These are phyloP conservation scores for Bedellia somnulentella DNA, from an alignment of 2,888 invertebrate genomes.

Conservation along the genomic window DNA sequence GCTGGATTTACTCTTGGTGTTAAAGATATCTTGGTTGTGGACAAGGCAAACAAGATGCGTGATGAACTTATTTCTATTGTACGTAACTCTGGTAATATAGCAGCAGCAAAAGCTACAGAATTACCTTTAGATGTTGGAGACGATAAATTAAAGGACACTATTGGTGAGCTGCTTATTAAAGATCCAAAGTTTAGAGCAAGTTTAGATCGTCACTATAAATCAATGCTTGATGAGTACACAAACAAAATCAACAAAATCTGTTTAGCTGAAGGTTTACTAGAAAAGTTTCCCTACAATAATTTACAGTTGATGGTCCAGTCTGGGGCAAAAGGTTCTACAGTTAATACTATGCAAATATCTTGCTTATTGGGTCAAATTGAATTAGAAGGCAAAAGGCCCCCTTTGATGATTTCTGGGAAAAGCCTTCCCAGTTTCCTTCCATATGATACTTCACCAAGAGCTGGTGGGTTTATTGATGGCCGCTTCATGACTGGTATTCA, in stretches of 20 bases:
- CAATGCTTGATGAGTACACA: conserved; percentile 76
- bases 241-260: conserved; percentile 89
- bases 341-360: conserved; percentile 98
- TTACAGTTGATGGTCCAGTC: conserved; percentile 98
- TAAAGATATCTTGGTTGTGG: conserved; percentile 85
- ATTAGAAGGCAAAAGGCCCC: conserved; percentile 95
- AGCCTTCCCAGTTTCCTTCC: conserved; percentile 89
- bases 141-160: conserved; percentile 63
- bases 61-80: conserved; percentile 68
- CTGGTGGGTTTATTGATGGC: conserved; percentile 95
- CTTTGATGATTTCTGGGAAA: conserved; percentile 90
- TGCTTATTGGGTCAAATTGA: conserved; percentile 97
- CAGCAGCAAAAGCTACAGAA: conserved; percentile 72
- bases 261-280: conserved; percentile 80
- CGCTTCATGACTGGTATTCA: conserved; percentile 98
- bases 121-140: conserved; percentile 61
- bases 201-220: conserved; percentile 83
- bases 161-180: conserved; percentile 70
- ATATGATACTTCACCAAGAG: conserved; percentile 85
- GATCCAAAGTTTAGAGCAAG: conserved; percentile 78
- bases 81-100: conserved; percentile 63
- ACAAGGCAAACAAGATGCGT: conserved; percentile 73
- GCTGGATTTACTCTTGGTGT: conserved; percentile 95
- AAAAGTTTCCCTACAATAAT: conserved; percentile 91
- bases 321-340: conserved; percentile 98